Base-by-base conservation (phyloP, 1,140 invertebrate genomes). In the Papilio dardanus region DNA sequence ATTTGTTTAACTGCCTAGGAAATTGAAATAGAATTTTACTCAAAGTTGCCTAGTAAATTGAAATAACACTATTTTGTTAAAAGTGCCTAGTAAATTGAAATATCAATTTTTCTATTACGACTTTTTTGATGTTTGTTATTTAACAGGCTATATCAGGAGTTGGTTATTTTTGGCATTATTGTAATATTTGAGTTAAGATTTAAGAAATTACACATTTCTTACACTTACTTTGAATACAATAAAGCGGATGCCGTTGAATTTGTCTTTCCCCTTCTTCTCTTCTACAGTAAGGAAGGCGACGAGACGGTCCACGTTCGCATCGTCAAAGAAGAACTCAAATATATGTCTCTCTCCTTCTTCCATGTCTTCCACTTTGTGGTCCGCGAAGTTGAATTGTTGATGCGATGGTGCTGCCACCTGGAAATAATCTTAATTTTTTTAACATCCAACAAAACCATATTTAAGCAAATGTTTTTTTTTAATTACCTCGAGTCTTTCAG, bases 181-280 rank as follows among this genome's bases (percentile, higher is more conserved):
- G n/a, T n/a, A n/a, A n/a, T n/a, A n/a, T n/a, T n/a, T n/a, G n/a
- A n/a, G n/a, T n/a, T n/a, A n/a, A n/a, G n/a, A n/a, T n/a, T n/a
- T n/a, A n/a, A n/a, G n/a, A n/a, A n/a, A n/a, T n/a, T n/a, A n/a
- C n/a, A n/a, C n/a, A n/a, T n/a, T n/a, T n/a, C n/a, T n/a, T n/a
- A n/a, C n/a, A n/a, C 85, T 93, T 86, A 96, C 96, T 94, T 97
- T 97, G 81, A 97, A 98, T 21, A 98, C 82, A 2, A 94, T 89
- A 87, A 96, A 96, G 42, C 95, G 92, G 42, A 94, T 94, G 3
- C 89, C 92, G 83, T 95, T 96, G 81, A 98, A 98, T 86, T 96
- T 96, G 79, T 98, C 97, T 65, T 95, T 96, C 28, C 96, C 97
- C 86, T 98, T 98, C 81, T 97, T 96, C 80, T 98, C 98, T 83